Percentiles rank a stretch among this genome's conserved stretches.
phyloP scores from a whole-genome alignment of 2,888 invertebrate species.

The Drosophila robusta region DNA sequence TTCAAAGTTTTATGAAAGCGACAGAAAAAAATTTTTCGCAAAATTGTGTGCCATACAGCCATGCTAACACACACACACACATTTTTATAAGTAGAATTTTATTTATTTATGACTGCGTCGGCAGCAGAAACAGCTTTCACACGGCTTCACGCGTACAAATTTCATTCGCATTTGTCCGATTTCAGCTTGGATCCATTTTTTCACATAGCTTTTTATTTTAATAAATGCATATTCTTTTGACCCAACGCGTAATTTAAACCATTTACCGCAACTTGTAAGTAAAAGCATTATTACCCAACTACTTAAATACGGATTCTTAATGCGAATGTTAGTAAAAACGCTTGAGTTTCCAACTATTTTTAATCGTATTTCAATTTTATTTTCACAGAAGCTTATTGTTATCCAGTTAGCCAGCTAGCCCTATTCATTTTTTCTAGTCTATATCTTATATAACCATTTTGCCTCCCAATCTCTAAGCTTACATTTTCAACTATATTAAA shows the following conservation, averaged over 20 bases:
- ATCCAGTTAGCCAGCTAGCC: too few relatives aligned
- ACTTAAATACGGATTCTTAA: background rate
- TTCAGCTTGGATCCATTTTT: slow-evolving; percentile 30
- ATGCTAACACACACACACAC: slow-evolving; percentile 26
- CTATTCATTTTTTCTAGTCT: too few relatives aligned
- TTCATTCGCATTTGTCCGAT: slow-evolving; percentile 48
- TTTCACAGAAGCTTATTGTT: too few relatives aligned
- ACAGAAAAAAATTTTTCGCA: slow-evolving; percentile 16
- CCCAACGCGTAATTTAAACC: slow-evolving; percentile 8
- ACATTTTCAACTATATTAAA: too few relatives aligned
- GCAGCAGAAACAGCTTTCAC: slow-evolving; percentile 45
- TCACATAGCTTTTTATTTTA: background rate
- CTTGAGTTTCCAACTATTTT: too few relatives aligned
- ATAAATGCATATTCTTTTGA: background rate
- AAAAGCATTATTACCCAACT: slow-evolving; percentile 4
- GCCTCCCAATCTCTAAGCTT: too few relatives aligned
- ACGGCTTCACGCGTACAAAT: slow-evolving; percentile 60
- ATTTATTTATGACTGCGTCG: slow-evolving; percentile 69
- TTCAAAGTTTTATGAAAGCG: slow-evolving; percentile 66
- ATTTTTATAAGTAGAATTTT: slow-evolving; percentile 60
- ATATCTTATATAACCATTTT: too few relatives aligned
- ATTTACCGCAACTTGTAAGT: background rate
- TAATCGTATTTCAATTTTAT: too few relatives aligned
- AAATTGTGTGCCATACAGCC: slow-evolving; percentile 51
- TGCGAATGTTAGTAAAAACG: too few relatives aligned